Percentiles rank a stretch among this genome's conserved stretches.
Evolutionary conservation across 1,140 invertebrate species (phyloP).

Genomic region (Calosoma granatense): DNA sequence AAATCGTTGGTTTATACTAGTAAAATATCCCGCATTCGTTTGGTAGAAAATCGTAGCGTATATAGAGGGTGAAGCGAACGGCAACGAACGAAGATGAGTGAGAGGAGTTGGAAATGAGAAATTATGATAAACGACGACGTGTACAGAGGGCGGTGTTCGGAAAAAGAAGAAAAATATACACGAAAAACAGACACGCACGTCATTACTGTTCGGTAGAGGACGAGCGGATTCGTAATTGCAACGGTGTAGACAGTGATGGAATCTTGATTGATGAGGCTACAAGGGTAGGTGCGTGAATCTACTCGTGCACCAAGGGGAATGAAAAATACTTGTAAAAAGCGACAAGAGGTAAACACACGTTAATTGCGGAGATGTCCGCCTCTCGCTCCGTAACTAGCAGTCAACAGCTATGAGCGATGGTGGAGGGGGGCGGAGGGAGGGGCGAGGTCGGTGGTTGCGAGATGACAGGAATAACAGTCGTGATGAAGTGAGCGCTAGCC

Average conservation of each 20-base stretch:
- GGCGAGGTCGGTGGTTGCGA: no score
- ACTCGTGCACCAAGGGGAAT: no score
- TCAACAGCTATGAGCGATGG: neutral
- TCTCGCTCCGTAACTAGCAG: neutral
- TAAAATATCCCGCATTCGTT: no score
- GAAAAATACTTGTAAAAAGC: slow-evolving; percentile 4
- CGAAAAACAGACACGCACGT: neutral
- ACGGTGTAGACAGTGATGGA: neutral
- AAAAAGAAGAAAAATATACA: neutral
- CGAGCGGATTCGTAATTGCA: neutral
- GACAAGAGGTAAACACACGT: slow-evolving; percentile 3
- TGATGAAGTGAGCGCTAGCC: no score
- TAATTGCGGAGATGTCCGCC: neutral
- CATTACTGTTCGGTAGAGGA: neutral
- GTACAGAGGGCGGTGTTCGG: neutral
- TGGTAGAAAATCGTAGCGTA: no score
- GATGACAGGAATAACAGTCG: no score
- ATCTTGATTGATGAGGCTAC: neutral
- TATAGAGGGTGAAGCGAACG: no score
- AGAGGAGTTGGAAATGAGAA: neutral
- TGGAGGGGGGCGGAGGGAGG: neutral
- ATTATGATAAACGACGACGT: neutral
- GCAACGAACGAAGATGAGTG: no score
- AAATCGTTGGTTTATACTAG: no score
- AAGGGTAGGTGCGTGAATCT: no score